These are phyloP conservation scores for Azorinus chamasolen DNA, from an alignment of 2,888 invertebrate genomes.

Conservation along the genomic window DNA sequence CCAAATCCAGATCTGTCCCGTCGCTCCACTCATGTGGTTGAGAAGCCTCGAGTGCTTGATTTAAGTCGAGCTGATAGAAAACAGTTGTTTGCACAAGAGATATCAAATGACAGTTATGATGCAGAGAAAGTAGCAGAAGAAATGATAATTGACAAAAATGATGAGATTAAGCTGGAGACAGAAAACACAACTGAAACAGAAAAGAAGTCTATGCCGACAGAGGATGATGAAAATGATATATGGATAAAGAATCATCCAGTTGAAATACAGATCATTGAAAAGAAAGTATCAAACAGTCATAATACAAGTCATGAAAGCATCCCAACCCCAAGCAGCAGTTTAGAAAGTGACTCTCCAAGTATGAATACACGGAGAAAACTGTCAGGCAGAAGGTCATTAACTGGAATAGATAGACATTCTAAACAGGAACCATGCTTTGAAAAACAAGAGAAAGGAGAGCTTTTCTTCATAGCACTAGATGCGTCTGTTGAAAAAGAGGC, in stretches of 20 bases:
- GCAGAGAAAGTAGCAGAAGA: neutral
- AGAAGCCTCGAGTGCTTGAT: conserved; percentile 65
- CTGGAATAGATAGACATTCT: too few species aligned
- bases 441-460: conserved; percentile 15
- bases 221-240: neutral
- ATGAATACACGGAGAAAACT: conserved; percentile 41
- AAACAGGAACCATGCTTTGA: neutral
- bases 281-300: too few species aligned
- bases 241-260: too few species aligned
- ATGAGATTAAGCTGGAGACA: neutral
- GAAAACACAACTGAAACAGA: neutral
- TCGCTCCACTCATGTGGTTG: conserved; percentile 77
- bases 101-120: neutral
- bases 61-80: conserved; percentile 50
- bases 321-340: neutral
- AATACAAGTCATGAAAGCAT: too few species aligned
- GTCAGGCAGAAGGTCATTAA: conserved; percentile 33
- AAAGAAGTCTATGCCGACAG: neutral
- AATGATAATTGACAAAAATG: neutral
- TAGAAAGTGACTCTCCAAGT: conserved; percentile 1
- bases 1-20: conserved; percentile 71
- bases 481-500: conserved; percentile 18
- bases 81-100: conserved; percentile 48
- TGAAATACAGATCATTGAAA: too few species aligned
- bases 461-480: conserved; percentile 48